Percentiles rank a stretch among this genome's conserved stretches.
Evolutionary conservation across 2,797 vertebrate species (phyloP).

Genomic region (Enteromius trimaculatus): DNA sequence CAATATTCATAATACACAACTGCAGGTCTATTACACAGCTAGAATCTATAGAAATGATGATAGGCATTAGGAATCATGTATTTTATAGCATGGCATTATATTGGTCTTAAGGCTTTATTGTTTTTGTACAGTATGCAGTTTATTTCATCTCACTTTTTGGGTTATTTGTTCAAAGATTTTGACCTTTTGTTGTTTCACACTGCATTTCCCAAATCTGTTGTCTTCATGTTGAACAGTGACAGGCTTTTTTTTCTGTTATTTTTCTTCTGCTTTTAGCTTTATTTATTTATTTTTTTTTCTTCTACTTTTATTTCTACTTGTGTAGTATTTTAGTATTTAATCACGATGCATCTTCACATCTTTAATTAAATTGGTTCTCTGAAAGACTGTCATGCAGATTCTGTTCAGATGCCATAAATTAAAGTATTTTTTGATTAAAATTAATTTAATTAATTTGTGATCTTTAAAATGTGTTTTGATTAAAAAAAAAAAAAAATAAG

Average conservation of each 20-base stretch:
- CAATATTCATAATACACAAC: background rate
- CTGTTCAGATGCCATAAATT: background rate
- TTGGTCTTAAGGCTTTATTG: background rate
- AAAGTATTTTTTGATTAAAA: too few relatives aligned
- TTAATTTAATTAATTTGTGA: too few relatives aligned
- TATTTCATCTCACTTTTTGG: background rate
- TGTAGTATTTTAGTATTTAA: too few relatives aligned
- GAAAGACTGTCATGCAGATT: background rate
- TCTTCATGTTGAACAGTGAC: background rate
- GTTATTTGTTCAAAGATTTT: background rate
- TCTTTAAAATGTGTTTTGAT: too few relatives aligned
- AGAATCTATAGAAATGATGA: background rate
- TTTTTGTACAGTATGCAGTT: background rate
- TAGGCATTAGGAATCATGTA: too few relatives aligned
- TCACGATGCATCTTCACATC: background rate
- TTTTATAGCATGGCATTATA: too few relatives aligned
- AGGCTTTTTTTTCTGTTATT: background rate
- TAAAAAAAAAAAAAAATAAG: too few relatives aligned
- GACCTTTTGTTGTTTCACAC: too few relatives aligned
- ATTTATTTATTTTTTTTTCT: too few relatives aligned
- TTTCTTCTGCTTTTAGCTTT: too few relatives aligned
- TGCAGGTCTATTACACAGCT: background rate
- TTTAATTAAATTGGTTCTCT: background rate
- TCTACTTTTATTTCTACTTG: too few relatives aligned
- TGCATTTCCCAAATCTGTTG: background rate